Conservation (phyloP, 2,888 invertebrate species). For the Epinotia ramella region DNA sequence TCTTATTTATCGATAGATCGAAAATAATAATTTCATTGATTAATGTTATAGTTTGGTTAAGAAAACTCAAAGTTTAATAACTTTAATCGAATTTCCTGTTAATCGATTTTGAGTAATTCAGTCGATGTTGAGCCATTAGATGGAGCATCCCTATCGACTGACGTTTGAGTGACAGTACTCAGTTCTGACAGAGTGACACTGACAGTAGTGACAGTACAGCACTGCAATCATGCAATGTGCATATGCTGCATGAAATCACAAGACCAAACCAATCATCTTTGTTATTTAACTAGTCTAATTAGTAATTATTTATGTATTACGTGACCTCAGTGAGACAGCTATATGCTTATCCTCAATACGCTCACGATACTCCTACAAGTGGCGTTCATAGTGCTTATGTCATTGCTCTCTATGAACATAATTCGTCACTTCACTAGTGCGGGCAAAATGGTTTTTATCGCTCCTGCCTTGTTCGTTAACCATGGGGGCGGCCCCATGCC, state of each 20-base stretch:
- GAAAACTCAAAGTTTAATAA: no score
- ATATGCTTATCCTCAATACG: constrained; percentile 78
- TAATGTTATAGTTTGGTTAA: no score
- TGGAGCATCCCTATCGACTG: no score
- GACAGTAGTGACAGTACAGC: no score
- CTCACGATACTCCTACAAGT: constrained; percentile 73
- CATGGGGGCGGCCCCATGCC: constrained; percentile 65
- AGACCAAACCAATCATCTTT: constrained; percentile 27
- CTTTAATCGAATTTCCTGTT: no score
- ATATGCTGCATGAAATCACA: constrained; percentile 11
- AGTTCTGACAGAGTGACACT: no score
- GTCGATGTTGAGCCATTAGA: no score
- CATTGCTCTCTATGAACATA: constrained; percentile 59
- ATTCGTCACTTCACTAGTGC: constrained; percentile 69
- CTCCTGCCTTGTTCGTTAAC: constrained; percentile 64
- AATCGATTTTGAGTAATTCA: no score
- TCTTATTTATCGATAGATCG: no score
- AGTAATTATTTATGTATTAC: constrained; percentile 37
- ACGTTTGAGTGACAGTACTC: no score
- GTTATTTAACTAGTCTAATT: constrained; percentile 7
- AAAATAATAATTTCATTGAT: no score
- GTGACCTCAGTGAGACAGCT: constrained; percentile 35
- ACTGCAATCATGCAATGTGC: no score
- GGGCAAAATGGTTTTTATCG: constrained; percentile 70
- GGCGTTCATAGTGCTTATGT: constrained; percentile 75